Conservation (phyloP, 1,140 invertebrate species). For the Maconellicoccus hirsutus region DNA sequence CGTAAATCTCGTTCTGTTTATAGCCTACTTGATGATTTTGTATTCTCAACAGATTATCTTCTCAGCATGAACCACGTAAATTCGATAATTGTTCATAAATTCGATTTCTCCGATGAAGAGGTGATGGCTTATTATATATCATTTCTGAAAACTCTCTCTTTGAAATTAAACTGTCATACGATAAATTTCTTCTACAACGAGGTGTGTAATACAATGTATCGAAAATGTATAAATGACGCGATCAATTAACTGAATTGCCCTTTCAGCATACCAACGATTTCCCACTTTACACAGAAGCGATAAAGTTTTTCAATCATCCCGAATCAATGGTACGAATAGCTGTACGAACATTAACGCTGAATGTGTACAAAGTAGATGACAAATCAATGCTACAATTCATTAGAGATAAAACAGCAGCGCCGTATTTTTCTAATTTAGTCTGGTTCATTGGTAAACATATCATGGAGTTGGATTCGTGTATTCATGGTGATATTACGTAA, state of each 20-base stretch:
- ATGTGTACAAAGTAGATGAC: constrained; percentile 93
- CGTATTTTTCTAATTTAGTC: constrained; percentile 97
- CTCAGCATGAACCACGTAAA: constrained; percentile 99
- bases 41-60: constrained; percentile 87
- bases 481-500: constrained; percentile 41
- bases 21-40: constrained; percentile 24
- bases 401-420: constrained; percentile 84
- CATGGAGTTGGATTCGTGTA: constrained; percentile 87
- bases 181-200: constrained; percentile 99
- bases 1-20: background rate
- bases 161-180: constrained; percentile 97
- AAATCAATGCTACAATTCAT: constrained; percentile 93
- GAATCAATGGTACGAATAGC: constrained; percentile 99
- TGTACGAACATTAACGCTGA: constrained; percentile 90
- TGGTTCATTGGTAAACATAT: constrained; percentile 99
- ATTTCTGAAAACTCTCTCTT: constrained; percentile 93
- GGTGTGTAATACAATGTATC: constrained; percentile 55
- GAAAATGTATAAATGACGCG: background rate
- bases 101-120: constrained; percentile 99
- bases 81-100: constrained; percentile 98
- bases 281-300: constrained; percentile 95
- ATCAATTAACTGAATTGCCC: constrained; percentile 28
- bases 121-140: constrained; percentile 99
- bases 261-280: constrained; percentile 96
- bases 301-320: constrained; percentile 97